Base-by-base conservation (phyloP, 2,888 invertebrate species). In the Spatulosminthurus flaviceps region DNA sequence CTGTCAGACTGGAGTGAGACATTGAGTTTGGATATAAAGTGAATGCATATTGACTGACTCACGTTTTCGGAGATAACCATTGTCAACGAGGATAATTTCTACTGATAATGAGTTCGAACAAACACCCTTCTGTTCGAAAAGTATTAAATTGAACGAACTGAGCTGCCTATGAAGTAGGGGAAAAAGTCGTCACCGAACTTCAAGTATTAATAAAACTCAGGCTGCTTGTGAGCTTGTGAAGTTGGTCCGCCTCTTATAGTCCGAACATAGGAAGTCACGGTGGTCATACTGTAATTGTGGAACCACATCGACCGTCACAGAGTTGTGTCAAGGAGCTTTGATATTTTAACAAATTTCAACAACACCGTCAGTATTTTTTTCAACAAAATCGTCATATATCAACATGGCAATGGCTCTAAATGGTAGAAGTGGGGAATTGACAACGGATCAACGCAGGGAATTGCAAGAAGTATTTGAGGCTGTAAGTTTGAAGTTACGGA, bases 401-500 rank as follows among this genome's bases (percentile, higher is more conserved):
- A n/a, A n/a, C n/a, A n/a, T n/a, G n/a, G 69, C 69, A 70, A 77
- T 77, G 77, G 70, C 70, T 41, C 43, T 69, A 21, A 79, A 73
- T 51, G 75, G 74, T 19, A 72, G 70, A 90, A 90, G 88, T 88
- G n/a, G 22, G 21, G 76, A 76, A 66, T 69, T 92, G 87, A 91
- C 91, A 81, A 89, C 90, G 80, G 93, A 93, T 87, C 93, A 94
- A 89, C 90, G 91, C 86, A 89, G 91, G 82, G 94, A 94, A 89
- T 91, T 94, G 86, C 90, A 91, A 87, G 93, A 93, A 89, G 92
- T 93, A 87, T 94, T 94, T 87, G 90, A 90, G 86, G 91, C 91
- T 90, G 94, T 94, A 90, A 90, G 90, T 89, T 74, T 22, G 73
- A 9, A n/a, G n/a, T n/a, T n/a, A n/a, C 41, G 9, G 13, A 41